phyloP scores from a whole-genome alignment of 2,888 invertebrate genomes.

The Latrodectus hesperus region DNA sequence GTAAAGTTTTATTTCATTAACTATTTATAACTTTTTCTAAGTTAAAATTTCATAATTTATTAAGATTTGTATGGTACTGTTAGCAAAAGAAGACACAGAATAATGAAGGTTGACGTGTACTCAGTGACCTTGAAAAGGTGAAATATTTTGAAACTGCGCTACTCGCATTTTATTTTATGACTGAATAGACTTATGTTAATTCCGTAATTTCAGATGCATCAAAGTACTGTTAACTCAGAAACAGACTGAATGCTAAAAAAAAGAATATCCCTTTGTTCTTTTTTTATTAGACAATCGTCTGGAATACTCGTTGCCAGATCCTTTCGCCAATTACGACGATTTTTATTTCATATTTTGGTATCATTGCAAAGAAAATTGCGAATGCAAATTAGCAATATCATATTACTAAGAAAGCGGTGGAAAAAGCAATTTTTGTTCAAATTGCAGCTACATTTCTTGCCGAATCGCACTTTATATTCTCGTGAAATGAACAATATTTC shows the following conservation, averaged over 20 bases:
- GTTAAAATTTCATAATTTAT: no score
- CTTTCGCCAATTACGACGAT: conserved; percentile 6
- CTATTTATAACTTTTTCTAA: no score
- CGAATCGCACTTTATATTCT: conserved; percentile 6
- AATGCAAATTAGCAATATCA: conserved; percentile 14
- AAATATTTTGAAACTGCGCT: conserved; percentile 16
- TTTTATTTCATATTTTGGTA: conserved; percentile 12
- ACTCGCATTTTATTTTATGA: conserved; percentile 35
- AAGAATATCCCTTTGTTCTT: conserved; percentile 31
- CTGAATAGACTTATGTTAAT: conserved; percentile 27
- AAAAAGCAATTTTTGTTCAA: conserved; percentile 5
- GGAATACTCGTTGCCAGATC: conserved; percentile 27
- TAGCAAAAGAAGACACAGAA: no score
- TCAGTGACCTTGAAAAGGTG: conserved; percentile 8
- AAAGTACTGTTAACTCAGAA: conserved; percentile 22
- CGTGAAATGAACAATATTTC: neutral
- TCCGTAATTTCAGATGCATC: conserved; percentile 10
- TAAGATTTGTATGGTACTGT: no score
- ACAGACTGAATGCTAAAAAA: neutral
- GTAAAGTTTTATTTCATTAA: no score
- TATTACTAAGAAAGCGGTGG: neutral
- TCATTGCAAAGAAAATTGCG: neutral
- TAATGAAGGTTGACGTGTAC: neutral
- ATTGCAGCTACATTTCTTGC: neutral
- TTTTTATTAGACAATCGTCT: conserved; percentile 28